A percentile compares a stretch with the other conserved stretches of the same genome.
Evolutionary conservation across 2,797 vertebrate species (phyloP).

Genomic region (Lindbergichthys nudifrons): DNA sequence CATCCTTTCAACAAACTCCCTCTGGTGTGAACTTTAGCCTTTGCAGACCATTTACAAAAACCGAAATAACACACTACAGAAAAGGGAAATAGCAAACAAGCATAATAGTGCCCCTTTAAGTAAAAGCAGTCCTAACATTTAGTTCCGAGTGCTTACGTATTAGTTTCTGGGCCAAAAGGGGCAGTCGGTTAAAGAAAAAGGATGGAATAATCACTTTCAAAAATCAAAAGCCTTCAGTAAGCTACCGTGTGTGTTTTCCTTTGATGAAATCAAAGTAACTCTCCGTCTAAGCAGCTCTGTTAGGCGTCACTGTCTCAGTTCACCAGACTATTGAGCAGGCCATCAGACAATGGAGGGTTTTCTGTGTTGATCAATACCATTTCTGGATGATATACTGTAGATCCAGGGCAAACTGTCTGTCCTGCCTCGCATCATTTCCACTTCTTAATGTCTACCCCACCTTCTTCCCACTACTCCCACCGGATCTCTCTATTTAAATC

Average conservation of each 20-base stretch:
- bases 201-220: not conserved
- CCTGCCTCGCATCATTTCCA: conserved; percentile 16
- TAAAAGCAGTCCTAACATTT: no score
- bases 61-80: no score
- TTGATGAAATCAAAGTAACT: conserved; percentile 13
- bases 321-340: conserved; percentile 51
- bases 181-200: no score
- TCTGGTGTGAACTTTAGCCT: no score
- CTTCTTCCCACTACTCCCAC: conserved; percentile 22
- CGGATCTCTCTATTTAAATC: conserved; percentile 30
- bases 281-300: conserved; percentile 1
- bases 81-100: no score
- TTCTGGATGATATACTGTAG: conserved; percentile 23
- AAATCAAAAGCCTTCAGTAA: not conserved
- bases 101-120: no score
- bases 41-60: no score
- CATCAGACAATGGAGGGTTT: conserved; percentile 47
- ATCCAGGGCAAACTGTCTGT: conserved; percentile 11
- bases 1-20: not conserved
- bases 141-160: no score
- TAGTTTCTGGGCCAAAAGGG: no score
- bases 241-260: not conserved
- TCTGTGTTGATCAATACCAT: conserved; percentile 61
- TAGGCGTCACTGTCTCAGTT: conserved; percentile 18
- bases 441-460: not conserved